These are phyloP conservation scores for Epinotia bilunana DNA, from an alignment of 2,888 invertebrate genomes.

Conservation along the genomic window DNA sequence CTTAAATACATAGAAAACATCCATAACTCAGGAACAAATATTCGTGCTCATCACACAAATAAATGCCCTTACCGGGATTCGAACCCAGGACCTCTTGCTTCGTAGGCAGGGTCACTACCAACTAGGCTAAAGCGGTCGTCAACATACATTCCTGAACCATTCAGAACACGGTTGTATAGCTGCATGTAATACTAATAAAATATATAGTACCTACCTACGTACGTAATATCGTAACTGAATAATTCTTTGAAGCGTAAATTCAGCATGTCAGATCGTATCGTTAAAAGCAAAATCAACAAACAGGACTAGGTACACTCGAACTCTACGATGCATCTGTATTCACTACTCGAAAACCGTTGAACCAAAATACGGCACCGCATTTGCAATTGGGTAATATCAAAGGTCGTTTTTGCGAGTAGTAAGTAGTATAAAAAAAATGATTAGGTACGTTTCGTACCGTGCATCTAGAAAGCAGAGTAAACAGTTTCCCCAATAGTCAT, in stretches of 20 bases:
- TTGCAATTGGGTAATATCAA: slow-evolving; percentile 19
- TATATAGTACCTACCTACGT: too few species aligned
- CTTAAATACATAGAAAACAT: too few species aligned
- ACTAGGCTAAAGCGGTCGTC: too few species aligned
- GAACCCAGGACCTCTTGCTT: too few species aligned
- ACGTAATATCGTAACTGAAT: background rate
- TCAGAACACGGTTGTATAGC: background rate
- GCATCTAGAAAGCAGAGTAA: slow-evolving; percentile 39
- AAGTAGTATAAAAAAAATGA: slow-evolving; percentile 30
- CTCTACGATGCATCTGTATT: background rate
- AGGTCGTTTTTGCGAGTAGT: slow-evolving; percentile 22
- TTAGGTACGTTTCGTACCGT: slow-evolving; percentile 21
- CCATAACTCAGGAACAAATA: too few species aligned
- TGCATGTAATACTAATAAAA: too few species aligned
- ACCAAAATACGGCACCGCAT: slow-evolving; percentile 7
- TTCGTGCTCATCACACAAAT: too few species aligned
- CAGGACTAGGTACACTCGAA: background rate
- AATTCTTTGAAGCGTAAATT: background rate
- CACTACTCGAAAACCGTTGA: background rate
- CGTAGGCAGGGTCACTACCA: too few species aligned
- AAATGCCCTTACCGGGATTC: too few species aligned
- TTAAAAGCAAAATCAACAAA: background rate
- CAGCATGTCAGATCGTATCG: background rate
- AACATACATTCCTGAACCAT: background rate
- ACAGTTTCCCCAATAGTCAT: slow-evolving; percentile 39